Conservation (phyloP, 2,797 vertebrate species). For the Heteromormyrus szaboi region DNA sequence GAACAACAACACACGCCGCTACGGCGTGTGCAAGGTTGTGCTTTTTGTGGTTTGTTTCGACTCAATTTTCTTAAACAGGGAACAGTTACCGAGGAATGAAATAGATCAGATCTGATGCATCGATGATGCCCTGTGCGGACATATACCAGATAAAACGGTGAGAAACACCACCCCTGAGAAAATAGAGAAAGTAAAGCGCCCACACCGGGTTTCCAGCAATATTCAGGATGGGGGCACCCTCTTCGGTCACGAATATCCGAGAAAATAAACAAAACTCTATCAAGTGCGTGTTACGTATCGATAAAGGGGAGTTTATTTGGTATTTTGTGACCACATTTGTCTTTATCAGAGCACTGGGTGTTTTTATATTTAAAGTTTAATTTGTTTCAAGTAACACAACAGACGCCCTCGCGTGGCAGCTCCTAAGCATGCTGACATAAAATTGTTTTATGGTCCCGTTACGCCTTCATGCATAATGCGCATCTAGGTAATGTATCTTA, state of each 20-base stretch:
- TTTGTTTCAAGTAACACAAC: slow-evolving; percentile 67
- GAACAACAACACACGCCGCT: slow-evolving; percentile 70
- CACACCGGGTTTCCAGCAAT: slow-evolving; percentile 36
- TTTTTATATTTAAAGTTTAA: slow-evolving; percentile 44
- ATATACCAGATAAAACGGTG: background rate
- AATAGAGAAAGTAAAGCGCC: slow-evolving; percentile 36
- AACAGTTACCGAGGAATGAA: background rate
- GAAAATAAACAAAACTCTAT: background rate
- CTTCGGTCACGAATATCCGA: slow-evolving; percentile 25
- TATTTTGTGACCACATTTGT: background rate
- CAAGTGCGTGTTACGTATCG: background rate
- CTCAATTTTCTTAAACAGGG: slow-evolving; percentile 24
- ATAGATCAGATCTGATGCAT: background rate
- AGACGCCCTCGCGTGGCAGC: slow-evolving; percentile 66
- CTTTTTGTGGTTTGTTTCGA: slow-evolving; percentile 52
- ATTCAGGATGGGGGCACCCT: slow-evolving; percentile 50
- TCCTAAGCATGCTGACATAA: slow-evolving; percentile 17
- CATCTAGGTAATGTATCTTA: background rate
- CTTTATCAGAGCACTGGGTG: background rate
- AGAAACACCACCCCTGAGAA: background rate
- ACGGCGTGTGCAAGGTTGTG: slow-evolving; percentile 57
- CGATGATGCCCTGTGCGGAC: background rate
- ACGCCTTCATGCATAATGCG: slow-evolving; percentile 9
- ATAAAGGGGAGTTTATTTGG: slow-evolving; percentile 12
- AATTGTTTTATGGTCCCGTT: slow-evolving; percentile 8